phyloP scores from a whole-genome alignment of 2,113 vertebrate genomes.

The Acanthisitta chloris region DNA sequence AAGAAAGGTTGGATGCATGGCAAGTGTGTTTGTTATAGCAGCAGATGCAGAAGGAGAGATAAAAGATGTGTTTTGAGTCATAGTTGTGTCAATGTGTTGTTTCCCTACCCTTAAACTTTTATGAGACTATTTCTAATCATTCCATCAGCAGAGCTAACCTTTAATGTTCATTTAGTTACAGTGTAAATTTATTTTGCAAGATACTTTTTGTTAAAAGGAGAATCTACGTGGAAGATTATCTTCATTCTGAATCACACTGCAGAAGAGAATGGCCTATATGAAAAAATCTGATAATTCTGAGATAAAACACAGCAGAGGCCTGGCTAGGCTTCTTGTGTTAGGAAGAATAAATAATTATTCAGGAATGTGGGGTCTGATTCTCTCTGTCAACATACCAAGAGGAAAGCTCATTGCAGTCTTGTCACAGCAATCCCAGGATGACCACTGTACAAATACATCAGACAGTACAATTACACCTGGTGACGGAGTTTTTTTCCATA shows the following conservation, averaged over 20 bases:
- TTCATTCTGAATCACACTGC: background rate
- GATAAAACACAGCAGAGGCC: background rate
- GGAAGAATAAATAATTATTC: background rate
- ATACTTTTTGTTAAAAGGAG: background rate
- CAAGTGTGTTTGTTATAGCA: background rate
- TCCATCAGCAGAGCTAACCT: background rate
- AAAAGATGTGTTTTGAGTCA: background rate
- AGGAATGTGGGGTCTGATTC: background rate
- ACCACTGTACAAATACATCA: background rate
- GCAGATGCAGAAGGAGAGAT: background rate
- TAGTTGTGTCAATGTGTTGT: background rate
- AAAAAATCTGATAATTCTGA: background rate
- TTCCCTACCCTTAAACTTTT: conserved; percentile 10
- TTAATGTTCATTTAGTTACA: background rate
- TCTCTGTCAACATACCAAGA: background rate
- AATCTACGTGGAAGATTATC: background rate
- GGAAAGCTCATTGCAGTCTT: background rate
- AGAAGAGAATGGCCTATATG: background rate
- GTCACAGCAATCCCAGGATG: background rate
- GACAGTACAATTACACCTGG: background rate
- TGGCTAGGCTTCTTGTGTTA: background rate
- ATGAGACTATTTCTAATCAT: background rate
- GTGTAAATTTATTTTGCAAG: background rate
- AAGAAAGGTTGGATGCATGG: background rate
- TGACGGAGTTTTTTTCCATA: background rate